A percentile compares a stretch with the other conserved stretches of the same genome.
Conservation (phyloP, 1,140 invertebrate genomes). For the Mylabris phalerata region DNA sequence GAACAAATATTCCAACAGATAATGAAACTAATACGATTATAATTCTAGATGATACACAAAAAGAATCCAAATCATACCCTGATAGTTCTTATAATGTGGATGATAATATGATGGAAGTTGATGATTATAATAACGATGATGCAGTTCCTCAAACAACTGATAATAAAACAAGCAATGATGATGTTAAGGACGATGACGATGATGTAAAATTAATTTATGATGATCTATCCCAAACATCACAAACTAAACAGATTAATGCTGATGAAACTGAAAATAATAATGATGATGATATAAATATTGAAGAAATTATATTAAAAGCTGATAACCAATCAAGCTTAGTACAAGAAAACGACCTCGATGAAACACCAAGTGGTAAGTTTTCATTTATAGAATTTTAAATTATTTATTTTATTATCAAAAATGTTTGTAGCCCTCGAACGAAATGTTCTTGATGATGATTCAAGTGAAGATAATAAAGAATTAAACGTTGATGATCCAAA, state of each 20-base stretch:
- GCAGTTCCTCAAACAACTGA: not conserved
- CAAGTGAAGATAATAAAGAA: not conserved
- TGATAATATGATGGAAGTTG: not conserved
- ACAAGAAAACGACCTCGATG: not conserved
- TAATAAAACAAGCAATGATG: not conserved
- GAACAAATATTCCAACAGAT: too few relatives aligned
- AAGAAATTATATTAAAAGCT: constrained; percentile 6
- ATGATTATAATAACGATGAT: not conserved
- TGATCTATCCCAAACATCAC: too few relatives aligned
- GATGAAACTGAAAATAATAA: constrained; percentile 23
- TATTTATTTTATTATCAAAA: not conserved
- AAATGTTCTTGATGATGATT: constrained; percentile 12
- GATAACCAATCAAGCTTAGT: constrained; percentile 6
- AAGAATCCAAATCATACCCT: too few relatives aligned
- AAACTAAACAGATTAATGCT: constrained; percentile 11
- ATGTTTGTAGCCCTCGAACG: constrained; percentile 9
- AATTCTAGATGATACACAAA: too few relatives aligned
- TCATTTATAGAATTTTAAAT: not conserved
- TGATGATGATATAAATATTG: constrained; percentile 9
- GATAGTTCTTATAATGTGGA: too few relatives aligned
- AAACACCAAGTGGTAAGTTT: constrained; percentile 4
- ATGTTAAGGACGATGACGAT: not conserved
- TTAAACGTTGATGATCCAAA: not conserved
- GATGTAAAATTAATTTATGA: not conserved
- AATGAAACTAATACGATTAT: too few relatives aligned